Conservation (phyloP, 2,113 vertebrate genomes). For the Pterocles gutturalis region DNA sequence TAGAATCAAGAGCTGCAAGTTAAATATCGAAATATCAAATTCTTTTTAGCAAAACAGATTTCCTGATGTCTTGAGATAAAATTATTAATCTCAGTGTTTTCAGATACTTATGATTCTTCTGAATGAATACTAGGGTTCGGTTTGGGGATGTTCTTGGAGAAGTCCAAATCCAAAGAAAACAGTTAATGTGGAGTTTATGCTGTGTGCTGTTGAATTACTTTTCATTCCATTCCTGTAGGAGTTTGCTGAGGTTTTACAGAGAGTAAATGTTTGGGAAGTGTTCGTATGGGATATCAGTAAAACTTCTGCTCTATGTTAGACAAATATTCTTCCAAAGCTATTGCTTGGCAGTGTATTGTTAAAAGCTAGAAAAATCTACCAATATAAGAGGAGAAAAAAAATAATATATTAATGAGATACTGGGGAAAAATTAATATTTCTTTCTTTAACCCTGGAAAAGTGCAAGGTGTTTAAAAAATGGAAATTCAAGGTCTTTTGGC, state of each 20-base stretch:
- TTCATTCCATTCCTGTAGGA: background rate
- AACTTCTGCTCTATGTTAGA: background rate
- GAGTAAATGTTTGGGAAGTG: background rate
- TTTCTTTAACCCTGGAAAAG: background rate
- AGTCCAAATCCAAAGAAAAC: background rate
- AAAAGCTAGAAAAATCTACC: background rate
- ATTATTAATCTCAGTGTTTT: background rate
- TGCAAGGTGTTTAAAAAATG: background rate
- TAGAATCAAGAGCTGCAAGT: background rate
- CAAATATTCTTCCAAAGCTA: background rate
- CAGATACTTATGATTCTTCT: background rate
- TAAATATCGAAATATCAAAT: background rate
- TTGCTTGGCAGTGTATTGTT: background rate
- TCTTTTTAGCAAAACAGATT: background rate
- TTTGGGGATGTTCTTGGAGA: background rate
- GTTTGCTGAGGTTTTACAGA: background rate
- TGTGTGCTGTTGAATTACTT: background rate
- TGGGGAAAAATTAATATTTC: background rate
- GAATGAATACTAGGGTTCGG: background rate
- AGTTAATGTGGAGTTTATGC: background rate
- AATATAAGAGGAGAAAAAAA: accelerated
- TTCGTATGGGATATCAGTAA: background rate
- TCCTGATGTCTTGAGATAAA: background rate
- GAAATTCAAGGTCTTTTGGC: background rate
- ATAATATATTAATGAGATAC: background rate